Conservation (phyloP, 1,140 invertebrate species). For the roundworm (Caenorhabditis elegans) region DNA sequence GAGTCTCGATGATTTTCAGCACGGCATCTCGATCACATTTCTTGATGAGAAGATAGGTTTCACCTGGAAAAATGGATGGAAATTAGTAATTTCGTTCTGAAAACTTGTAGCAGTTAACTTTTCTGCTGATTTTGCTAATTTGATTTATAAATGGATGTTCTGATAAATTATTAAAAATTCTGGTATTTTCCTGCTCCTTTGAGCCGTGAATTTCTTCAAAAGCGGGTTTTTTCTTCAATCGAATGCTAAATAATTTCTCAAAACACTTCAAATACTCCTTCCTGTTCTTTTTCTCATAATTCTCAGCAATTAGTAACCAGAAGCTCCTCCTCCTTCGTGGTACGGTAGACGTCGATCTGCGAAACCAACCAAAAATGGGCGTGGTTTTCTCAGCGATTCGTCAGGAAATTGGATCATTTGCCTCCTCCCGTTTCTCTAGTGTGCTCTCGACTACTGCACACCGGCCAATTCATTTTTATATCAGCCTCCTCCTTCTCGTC, state of each 20-base stretch:
- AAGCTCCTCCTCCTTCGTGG: not conserved
- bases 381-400: not conserved
- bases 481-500: not conserved
- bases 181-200: too few relatives aligned
- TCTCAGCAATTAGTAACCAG: too few relatives aligned
- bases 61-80: constrained; percentile 1
- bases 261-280: not conserved
- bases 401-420: constrained; percentile 31
- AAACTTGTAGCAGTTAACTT: too few relatives aligned
- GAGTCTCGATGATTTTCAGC: not conserved
- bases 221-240: too few relatives aligned
- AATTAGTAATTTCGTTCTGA: not conserved
- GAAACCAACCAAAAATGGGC: not conserved
- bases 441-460: not conserved
- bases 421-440: not conserved
- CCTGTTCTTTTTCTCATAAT: not conserved
- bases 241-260: too few relatives aligned
- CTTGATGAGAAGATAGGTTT: not conserved
- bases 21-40: constrained; percentile 3
- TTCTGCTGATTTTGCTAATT: too few relatives aligned
- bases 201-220: too few relatives aligned
- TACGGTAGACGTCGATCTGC: not conserved
- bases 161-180: too few relatives aligned
- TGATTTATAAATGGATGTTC: too few relatives aligned
- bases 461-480: not conserved